A percentile compares a stretch with the other conserved stretches of the same genome.
These are phyloP conservation scores for Equus quagga DNA, from an alignment of 2,113 vertebrate genomes.

Conservation along the genomic window DNA sequence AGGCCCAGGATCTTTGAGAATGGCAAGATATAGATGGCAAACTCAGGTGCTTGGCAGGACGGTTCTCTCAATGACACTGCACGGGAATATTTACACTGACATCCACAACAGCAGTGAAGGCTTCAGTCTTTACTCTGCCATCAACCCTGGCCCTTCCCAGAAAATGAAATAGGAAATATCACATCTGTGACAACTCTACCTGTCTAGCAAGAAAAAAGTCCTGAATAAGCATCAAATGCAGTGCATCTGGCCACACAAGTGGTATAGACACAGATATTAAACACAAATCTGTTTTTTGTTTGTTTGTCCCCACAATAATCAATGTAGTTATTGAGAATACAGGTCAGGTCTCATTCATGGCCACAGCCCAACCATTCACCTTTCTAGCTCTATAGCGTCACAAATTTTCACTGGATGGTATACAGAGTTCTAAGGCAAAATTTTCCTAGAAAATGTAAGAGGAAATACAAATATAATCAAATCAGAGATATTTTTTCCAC, in stretches of 20 bases:
- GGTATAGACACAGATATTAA: background rate
- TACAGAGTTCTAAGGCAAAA: slow-evolving; percentile 18
- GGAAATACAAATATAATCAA: background rate
- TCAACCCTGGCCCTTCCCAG: background rate
- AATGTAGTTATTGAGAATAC: background rate
- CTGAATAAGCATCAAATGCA: slow-evolving; percentile 37
- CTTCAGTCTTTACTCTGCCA: background rate
- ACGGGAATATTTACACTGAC: background rate
- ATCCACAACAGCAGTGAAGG: background rate
- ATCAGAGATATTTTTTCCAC: background rate
- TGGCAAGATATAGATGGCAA: background rate
- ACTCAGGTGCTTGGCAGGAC: background rate
- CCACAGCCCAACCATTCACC: background rate
- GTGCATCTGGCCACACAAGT: background rate
- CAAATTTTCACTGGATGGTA: background rate
- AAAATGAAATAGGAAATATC: background rate
- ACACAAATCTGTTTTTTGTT: background rate
- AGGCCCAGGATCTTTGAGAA: background rate
- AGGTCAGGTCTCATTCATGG: background rate
- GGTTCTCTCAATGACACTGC: background rate
- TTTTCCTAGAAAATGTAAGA: background rate
- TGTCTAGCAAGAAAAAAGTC: slow-evolving; percentile 31
- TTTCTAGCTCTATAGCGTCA: background rate
- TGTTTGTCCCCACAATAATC: background rate
- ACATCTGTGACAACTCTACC: background rate